Conservation (phyloP, 2,113 vertebrate species). For the Hassar affinis region DNA sequence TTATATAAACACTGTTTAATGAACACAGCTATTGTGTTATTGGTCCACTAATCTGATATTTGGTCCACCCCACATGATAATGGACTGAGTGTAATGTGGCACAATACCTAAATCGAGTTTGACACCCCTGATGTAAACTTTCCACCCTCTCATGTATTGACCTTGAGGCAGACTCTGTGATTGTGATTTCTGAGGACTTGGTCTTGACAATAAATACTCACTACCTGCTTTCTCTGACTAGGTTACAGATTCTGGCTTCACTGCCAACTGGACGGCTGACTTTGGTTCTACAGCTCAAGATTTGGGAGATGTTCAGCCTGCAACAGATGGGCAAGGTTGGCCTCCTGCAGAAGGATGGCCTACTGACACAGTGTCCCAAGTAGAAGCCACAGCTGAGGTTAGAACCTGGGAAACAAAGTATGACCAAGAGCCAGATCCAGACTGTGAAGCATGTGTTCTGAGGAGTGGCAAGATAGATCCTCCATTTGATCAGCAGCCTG, state of each 20-base stretch:
- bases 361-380: conserved; percentile 53
- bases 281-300: conserved; percentile 66
- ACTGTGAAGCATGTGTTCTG: conserved; percentile 50
- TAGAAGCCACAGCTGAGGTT: conserved; percentile 65
- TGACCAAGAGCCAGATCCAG: conserved; percentile 59
- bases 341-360: conserved; percentile 60
- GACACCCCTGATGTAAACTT: conserved; percentile 40
- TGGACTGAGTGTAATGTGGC: background rate
- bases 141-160: conserved; percentile 56
- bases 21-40: background rate
- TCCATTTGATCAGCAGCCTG: conserved; percentile 34
- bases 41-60: background rate
- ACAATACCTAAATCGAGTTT: background rate
- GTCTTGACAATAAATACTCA: conserved; percentile 72
- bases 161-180: conserved; percentile 79
- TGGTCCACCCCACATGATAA: background rate
- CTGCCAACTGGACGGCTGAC: conserved; percentile 78
- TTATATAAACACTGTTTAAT: background rate
- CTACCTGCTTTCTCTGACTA: conserved; percentile 70
- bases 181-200: conserved; percentile 74
- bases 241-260: conserved; percentile 69
- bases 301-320: conserved; percentile 50
- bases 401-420: conserved; percentile 68
- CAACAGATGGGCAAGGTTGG: conserved; percentile 60
- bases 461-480: conserved; percentile 36